Evolutionary conservation across 2,888 invertebrate species (phyloP).

Genomic region (Nemotelus nigrinus): DNA sequence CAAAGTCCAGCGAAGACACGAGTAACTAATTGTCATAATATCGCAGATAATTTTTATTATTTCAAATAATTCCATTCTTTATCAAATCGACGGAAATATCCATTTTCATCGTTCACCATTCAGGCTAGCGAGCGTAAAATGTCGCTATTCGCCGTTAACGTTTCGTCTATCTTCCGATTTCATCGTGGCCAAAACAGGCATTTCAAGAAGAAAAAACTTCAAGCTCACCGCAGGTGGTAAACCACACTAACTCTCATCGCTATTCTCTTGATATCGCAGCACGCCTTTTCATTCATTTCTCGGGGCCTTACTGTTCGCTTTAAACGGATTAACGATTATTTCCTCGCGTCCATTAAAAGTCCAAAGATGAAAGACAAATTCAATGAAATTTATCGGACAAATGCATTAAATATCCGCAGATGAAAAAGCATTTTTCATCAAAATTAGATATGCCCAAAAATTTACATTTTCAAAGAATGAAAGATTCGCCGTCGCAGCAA

Average conservation of each 20-base stretch:
- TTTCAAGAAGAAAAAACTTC: too few relatives aligned
- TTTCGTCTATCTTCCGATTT: too few relatives aligned
- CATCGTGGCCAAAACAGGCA: too few relatives aligned
- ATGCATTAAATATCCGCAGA: background rate
- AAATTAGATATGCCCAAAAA: too few relatives aligned
- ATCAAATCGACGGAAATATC: background rate
- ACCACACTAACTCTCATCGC: too few relatives aligned
- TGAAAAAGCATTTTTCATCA: too few relatives aligned
- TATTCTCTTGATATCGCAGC: background rate
- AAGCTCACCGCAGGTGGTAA: too few relatives aligned
- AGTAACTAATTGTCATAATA: slow-evolving; percentile 34
- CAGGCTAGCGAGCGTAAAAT: background rate
- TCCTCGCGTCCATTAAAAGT: slow-evolving; percentile 14
- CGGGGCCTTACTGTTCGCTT: slow-evolving; percentile 10
- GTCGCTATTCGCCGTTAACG: too few relatives aligned
- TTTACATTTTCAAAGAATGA: too few relatives aligned
- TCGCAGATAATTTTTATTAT: slow-evolving; percentile 4
- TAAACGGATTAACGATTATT: slow-evolving; percentile 30
- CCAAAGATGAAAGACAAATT: background rate
- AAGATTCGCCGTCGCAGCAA: too few relatives aligned
- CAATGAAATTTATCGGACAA: background rate
- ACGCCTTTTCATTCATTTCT: background rate
- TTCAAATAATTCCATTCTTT: slow-evolving; percentile 11
- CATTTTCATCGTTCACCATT: slow-evolving; percentile 11
- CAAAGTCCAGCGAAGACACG: background rate